Conservation (phyloP, 2,797 vertebrate genomes). For the Ataeniobius toweri region DNA sequence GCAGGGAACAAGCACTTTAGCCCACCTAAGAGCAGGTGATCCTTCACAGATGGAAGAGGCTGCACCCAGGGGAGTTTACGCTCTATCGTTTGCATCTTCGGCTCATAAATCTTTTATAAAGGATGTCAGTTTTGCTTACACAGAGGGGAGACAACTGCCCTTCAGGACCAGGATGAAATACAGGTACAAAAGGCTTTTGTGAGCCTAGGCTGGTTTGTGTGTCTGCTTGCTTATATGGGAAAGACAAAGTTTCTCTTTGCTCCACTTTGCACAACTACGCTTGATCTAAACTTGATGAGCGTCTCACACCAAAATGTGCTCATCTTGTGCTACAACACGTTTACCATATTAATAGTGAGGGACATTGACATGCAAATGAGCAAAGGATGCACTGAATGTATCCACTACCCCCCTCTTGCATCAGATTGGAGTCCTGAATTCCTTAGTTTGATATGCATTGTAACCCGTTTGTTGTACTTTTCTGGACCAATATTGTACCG, state of each 20-base stretch:
- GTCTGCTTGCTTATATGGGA: slow-evolving; percentile 37
- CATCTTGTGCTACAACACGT: slow-evolving; percentile 66
- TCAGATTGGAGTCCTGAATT: slow-evolving; percentile 58
- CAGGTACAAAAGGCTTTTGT: slow-evolving; percentile 78
- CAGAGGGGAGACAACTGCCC: slow-evolving; percentile 77
- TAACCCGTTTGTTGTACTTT: slow-evolving; percentile 43
- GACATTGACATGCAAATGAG: slow-evolving; percentile 72
- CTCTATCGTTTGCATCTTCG: slow-evolving; percentile 85
- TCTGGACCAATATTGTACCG: slow-evolving; percentile 42
- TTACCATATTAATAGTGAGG: slow-evolving; percentile 63
- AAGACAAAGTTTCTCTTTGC: slow-evolving; percentile 50
- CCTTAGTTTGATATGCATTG: slow-evolving; percentile 53
- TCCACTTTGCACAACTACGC: slow-evolving; percentile 42
- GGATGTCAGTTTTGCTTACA: slow-evolving; percentile 88
- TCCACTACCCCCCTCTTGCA: slow-evolving; percentile 40
- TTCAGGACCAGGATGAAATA: slow-evolving; percentile 74
- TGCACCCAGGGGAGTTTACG: slow-evolving; percentile 77
- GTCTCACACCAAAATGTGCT: slow-evolving; percentile 42
- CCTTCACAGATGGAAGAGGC: slow-evolving; percentile 82
- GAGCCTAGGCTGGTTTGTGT: slow-evolving; percentile 53
- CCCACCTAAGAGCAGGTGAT: slow-evolving; percentile 82
- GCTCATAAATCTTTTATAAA: slow-evolving; percentile 88
- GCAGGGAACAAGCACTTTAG: slow-evolving; percentile 73
- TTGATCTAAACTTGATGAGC: slow-evolving; percentile 47
- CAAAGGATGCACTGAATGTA: slow-evolving; percentile 51